Evolutionary conservation across 2,797 vertebrate species (phyloP).

Genomic region (Percopsis omiscomaycus): DNA sequence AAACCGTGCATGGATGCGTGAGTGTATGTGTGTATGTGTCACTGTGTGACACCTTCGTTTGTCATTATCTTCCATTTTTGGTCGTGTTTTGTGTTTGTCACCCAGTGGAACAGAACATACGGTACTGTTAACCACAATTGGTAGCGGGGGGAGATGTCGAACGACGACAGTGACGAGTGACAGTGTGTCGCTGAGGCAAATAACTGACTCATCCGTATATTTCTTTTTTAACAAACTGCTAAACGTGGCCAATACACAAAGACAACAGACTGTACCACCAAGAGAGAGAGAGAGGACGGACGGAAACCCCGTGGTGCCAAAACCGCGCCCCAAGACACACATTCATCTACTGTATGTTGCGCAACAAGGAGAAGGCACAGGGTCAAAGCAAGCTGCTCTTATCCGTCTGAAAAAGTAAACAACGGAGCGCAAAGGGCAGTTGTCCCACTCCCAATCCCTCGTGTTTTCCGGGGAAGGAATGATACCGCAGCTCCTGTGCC

Average conservation of each 20-base stretch:
- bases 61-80: slow-evolving; percentile 29
- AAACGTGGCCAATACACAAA: slow-evolving; percentile 73
- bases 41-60: background rate
- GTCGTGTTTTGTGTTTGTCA: slow-evolving; percentile 42
- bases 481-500: slow-evolving; percentile 1
- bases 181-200: slow-evolving; percentile 62
- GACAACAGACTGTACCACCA: slow-evolving; percentile 58
- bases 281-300: slow-evolving; percentile 56
- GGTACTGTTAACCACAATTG: background rate
- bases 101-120: slow-evolving; percentile 22
- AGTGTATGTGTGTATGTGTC: background rate
- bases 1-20: background rate
- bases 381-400: slow-evolving; percentile 49
- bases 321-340: slow-evolving; percentile 45
- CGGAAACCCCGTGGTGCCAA: slow-evolving; percentile 33
- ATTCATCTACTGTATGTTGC: slow-evolving; percentile 55
- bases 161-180: slow-evolving; percentile 56
- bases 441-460: background rate
- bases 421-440: no score
- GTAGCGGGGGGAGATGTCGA: background rate
- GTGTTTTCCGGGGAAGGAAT: no score
- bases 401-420: slow-evolving; percentile 22
- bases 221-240: slow-evolving; percentile 70
- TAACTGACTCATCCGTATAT: slow-evolving; percentile 73
- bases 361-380: slow-evolving; percentile 49